Evolutionary conservation across 2,888 invertebrate species (phyloP).

Genomic region (Nebria salina): DNA sequence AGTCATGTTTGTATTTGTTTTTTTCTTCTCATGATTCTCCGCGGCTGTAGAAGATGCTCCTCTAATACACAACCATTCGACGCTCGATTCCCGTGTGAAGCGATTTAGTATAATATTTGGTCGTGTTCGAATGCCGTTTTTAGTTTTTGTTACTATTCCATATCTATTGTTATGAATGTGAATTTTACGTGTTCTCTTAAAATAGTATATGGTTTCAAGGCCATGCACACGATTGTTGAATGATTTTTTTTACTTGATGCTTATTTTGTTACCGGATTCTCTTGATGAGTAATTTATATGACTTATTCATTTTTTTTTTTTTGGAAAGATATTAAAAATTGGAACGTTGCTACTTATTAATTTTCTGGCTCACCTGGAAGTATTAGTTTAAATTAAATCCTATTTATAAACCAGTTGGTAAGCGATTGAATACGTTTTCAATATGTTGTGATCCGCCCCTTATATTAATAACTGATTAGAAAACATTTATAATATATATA

Average conservation of each 20-base stretch:
- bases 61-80: not conserved
- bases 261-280: not conserved
- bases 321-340: not conserved
- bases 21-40: not conserved
- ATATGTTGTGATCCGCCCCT: not conserved
- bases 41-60: not conserved
- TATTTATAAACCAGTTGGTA: not conserved
- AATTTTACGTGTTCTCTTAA: not conserved
- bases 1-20: conserved; percentile 1
- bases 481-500: not conserved
- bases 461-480: not conserved
- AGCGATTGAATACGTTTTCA: not conserved
- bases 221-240: not conserved
- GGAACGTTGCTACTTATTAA: not conserved
- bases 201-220: not conserved
- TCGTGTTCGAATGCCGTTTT: not conserved
- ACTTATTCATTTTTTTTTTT: not conserved
- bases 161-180: not conserved
- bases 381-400: not conserved
- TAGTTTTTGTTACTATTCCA: not conserved
- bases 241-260: not conserved
- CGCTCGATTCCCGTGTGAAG: not conserved
- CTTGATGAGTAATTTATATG: not conserved
- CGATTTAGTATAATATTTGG: not conserved
- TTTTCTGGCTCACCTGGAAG: not conserved